Evolutionary conservation across 2,797 vertebrate species (phyloP).

Genomic region (Pangasius krempfi): DNA sequence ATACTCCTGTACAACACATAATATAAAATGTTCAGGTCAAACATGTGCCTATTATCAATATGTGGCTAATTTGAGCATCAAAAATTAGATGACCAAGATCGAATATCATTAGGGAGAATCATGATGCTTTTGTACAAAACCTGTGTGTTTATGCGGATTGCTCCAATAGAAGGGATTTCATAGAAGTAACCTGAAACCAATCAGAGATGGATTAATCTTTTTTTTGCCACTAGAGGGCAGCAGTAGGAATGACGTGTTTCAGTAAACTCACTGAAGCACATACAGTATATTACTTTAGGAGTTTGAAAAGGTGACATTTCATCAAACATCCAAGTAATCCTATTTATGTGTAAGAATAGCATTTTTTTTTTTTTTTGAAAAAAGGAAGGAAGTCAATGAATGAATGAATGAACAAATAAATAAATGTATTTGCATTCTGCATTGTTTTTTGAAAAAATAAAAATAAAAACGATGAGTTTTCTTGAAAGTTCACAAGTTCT

Average conservation of each 20-base stretch:
- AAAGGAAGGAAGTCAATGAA: too few relatives aligned
- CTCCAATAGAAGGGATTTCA: slow-evolving; percentile 98
- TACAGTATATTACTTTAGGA: neutral
- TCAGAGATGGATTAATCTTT: neutral
- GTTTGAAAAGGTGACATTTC: neutral
- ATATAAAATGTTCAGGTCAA: neutral
- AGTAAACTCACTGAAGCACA: neutral
- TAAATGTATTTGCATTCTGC: neutral
- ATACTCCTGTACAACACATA: slow-evolving; percentile 82
- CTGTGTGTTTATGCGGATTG: slow-evolving; percentile 98
- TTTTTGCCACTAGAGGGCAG: slow-evolving; percentile 41
- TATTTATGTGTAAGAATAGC: neutral
- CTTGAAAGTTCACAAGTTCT: neutral
- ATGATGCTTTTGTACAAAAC: slow-evolving; percentile 64
- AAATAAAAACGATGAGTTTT: neutral
- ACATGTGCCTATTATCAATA: neutral
- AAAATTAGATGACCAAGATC: neutral
- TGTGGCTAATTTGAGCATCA: neutral
- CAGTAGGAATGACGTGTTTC: neutral
- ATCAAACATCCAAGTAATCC: neutral
- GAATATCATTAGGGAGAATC: neutral
- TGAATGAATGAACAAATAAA: neutral
- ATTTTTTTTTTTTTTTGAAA: neutral
- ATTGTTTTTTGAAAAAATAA: neutral
- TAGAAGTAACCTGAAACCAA: slow-evolving; percentile 91